Conservation (phyloP, 2,113 vertebrate genomes). For the Neogale vison region DNA sequence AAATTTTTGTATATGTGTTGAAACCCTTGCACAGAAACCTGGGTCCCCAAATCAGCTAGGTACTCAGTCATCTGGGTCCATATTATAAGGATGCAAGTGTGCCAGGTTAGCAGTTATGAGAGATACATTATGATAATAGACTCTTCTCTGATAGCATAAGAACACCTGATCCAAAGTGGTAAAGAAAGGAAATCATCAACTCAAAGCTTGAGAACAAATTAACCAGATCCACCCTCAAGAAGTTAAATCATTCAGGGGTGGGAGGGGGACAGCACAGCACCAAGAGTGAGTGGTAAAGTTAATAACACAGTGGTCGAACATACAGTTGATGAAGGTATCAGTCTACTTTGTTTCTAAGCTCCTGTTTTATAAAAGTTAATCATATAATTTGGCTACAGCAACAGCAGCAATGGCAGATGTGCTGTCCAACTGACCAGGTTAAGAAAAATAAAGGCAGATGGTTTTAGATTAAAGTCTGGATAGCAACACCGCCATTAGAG, state of each 20-base stretch:
- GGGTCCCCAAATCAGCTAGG: not conserved
- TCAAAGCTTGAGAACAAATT: not conserved
- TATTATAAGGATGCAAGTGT: not conserved
- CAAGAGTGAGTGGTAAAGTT: not conserved
- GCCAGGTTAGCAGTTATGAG: not conserved
- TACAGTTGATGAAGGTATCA: not conserved
- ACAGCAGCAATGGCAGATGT: conserved; percentile 61
- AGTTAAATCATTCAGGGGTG: not conserved
- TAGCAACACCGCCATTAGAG: conserved; percentile 50
- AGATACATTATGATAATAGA: not conserved
- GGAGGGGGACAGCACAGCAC: too few relatives aligned
- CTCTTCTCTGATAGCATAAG: not conserved
- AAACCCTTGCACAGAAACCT: not conserved
- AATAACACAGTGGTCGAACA: not conserved
- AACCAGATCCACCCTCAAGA: not conserved
- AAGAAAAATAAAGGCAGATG: conserved; percentile 80
- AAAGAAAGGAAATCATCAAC: not conserved
- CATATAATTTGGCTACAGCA: conserved; percentile 53
- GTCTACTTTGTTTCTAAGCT: not conserved
- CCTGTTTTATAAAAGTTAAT: conserved; percentile 35
- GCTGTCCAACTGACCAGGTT: conserved; percentile 72
- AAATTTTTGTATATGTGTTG: not conserved
- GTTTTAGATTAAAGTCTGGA: conserved; percentile 74
- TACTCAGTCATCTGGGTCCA: not conserved
- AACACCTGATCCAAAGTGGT: not conserved